Evolutionary conservation across 1,140 invertebrate genomes (phyloP).

Genomic region (fruit fly (Drosophila melanogaster)): Release_6_plus_ISO1_MT NT_033777.3:22667501-22668000

Average conservation of each 20-base stretch:
- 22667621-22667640: background rate
- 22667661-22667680: too few relatives aligned
- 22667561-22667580: conserved; percentile 24
- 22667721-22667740: too few relatives aligned
- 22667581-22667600: conserved; percentile 3
- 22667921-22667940: conserved; percentile 57
- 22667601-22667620: conserved; percentile 65
- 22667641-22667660: too few relatives aligned
- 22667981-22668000: conserved; percentile 78
- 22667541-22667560: conserved; percentile 62
- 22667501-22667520: background rate
- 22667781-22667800: too few relatives aligned
- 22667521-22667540: conserved; percentile 75
- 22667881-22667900: conserved; percentile 26
- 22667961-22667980: conserved; percentile 60
- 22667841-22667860: background rate
- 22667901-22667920: conserved; percentile 55
- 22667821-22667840: too few relatives aligned
- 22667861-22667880: conserved; percentile 22
- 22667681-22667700: too few relatives aligned
- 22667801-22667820: too few relatives aligned
- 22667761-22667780: too few relatives aligned
- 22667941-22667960: conserved; percentile 43
- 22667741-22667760: too few relatives aligned
- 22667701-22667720: too few relatives aligned